phyloP scores from a whole-genome alignment of 1,140 invertebrate species.

The Zaprionus nigranus region DNA sequence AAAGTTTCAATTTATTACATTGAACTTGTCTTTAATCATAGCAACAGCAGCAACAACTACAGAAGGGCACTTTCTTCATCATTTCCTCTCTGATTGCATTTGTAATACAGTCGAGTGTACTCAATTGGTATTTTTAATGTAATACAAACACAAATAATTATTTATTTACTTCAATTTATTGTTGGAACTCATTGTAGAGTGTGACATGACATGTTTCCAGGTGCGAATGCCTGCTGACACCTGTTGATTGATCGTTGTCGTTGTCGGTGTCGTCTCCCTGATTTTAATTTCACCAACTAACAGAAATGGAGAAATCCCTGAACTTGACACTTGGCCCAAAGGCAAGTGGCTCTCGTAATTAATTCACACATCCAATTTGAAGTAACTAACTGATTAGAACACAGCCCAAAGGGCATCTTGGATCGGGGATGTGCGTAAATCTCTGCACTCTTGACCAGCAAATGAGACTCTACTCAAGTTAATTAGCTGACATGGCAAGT shows the following conservation, averaged over 20 bases:
- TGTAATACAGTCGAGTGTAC: conserved; percentile 24
- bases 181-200: conserved; percentile 9
- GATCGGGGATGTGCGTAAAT: conserved; percentile 15
- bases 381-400: conserved; percentile 15
- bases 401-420: background rate
- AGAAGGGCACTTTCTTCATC: background rate
- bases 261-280: background rate
- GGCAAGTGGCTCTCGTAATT: conserved; percentile 19
- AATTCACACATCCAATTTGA: conserved; percentile 30
- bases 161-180: conserved; percentile 19
- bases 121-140: too few species aligned
- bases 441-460: conserved; percentile 2
- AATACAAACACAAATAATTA: too few species aligned
- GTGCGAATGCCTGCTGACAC: conserved; percentile 10
- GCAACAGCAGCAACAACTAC: background rate
- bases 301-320: conserved; percentile 11
- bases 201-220: background rate
- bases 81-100: conserved; percentile 11
- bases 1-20: conserved; percentile 63
- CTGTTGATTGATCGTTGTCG: conserved; percentile 21
- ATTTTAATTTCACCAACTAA: conserved; percentile 12
- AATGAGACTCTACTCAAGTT: conserved; percentile 20
- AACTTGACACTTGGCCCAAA: conserved; percentile 26
- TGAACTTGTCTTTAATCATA: conserved; percentile 38
- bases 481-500: conserved; percentile 29